Evolutionary conservation across 2,797 vertebrate genomes (phyloP).

Genomic region (Tangara arthus): DNA sequence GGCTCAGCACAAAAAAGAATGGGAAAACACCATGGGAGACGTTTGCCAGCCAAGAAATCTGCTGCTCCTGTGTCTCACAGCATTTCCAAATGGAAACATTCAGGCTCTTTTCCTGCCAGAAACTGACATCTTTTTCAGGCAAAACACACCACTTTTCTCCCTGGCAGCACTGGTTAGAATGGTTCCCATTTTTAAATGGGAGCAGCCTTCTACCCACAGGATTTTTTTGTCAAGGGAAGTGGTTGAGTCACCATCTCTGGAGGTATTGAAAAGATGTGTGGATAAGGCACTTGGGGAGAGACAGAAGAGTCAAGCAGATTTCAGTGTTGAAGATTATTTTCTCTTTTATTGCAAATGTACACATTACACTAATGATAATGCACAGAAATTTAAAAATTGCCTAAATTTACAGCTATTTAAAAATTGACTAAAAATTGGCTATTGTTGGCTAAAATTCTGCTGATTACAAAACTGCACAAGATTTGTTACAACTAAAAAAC

Average conservation of each 20-base stretch:
- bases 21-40: not conserved
- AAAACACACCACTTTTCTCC: not conserved
- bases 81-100: not conserved
- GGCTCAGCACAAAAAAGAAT: not conserved
- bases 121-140: not conserved
- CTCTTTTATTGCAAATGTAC: conserved; percentile 56
- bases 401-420: not conserved
- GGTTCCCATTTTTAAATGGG: not conserved
- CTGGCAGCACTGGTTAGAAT: not conserved
- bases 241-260: not conserved
- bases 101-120: not conserved
- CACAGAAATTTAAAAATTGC: not conserved
- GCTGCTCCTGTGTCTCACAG: not conserved
- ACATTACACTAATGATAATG: conserved; percentile 5
- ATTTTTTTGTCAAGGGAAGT: not conserved
- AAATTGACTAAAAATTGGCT: not conserved
- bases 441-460: not conserved
- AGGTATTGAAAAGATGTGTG: not conserved
- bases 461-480: conserved; percentile 39
- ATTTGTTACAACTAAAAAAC: conserved; percentile 50
- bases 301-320: not conserved
- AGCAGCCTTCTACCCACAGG: not conserved
- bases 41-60: not conserved
- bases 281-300: not conserved
- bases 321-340: not conserved